A percentile compares a stretch with the other conserved stretches of the same genome.
These are phyloP conservation scores for Sphaerodactylus townsendi DNA, from an alignment of 2,113 vertebrate species.

Conservation along the genomic window DNA sequence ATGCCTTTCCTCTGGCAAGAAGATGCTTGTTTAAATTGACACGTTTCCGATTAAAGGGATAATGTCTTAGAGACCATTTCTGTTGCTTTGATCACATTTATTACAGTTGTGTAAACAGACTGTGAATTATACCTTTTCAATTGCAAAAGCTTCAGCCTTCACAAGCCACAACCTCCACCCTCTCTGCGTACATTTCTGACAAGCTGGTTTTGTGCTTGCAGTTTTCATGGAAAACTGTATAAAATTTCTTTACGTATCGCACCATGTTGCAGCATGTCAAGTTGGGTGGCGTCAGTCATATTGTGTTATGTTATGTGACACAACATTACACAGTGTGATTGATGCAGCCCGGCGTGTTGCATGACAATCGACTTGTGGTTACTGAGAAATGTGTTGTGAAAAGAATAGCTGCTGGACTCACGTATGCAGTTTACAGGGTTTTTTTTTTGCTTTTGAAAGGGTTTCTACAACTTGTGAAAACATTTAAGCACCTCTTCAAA, in stretches of 20 bases:
- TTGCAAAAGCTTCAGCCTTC: neutral
- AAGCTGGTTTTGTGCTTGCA: neutral
- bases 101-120: neutral
- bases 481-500: neutral
- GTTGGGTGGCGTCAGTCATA: constrained; percentile 39
- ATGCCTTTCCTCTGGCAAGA: neutral
- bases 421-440: neutral
- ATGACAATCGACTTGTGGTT: neutral
- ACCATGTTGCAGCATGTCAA: neutral
- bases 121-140: neutral
- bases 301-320: constrained; percentile 25
- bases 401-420: neutral
- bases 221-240: constrained; percentile 37
- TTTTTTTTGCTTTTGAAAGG: neutral
- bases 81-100: neutral
- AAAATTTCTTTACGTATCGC: neutral
- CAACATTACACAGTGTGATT: constrained; percentile 22
- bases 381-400: neutral
- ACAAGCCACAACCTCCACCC: neutral
- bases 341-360: neutral
- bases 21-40: neutral
- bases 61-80: neutral
- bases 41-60: neutral
- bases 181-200: neutral
- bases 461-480: neutral